Evolutionary conservation across 2,888 invertebrate species (phyloP), one percentile per base, ranked within the genome.

Genomic region (Subacronicta megacephala): DNA sequence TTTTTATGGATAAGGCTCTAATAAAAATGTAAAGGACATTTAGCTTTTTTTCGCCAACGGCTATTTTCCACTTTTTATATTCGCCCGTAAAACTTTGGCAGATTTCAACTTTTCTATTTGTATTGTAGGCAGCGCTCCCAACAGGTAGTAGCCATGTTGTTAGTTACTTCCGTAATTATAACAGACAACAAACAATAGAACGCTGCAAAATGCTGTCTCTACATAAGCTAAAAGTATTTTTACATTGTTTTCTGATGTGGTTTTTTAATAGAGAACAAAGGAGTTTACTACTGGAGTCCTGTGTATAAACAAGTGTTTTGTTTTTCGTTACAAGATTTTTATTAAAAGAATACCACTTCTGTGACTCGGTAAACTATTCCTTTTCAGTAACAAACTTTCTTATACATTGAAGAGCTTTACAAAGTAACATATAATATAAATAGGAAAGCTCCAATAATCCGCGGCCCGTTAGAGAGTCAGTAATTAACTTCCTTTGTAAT

Each of bases 61-160:
- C 46, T 56, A 61, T 61, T 47, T 65, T 64, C 26, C 51, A 41
- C 47, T 40, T 53, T 69, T 62, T 56, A 56, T 62, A 56, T 43
- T 56, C 17, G 31, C 42, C 45, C 37, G 52, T 58, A 47, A 49
- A 72, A 45, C 59, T 67, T 55, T 41, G 59, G 50, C 56, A 51
- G 57, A 58, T 51, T 62, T 51, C 33, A 58, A 59, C 62, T 66
- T 62, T 62, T 67, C 47, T 64, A 70, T 74, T 70, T 66, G 42
- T 72, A 46, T 62, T 68, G 50, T 57, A 54, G 43, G 52, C 53
- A 53, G 49, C 50, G 53, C 45, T 49, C 57, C 56, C 63, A 72
- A 76, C 74, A 74, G 76, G 74, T 74, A 68, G 74, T 59, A 60
- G 52, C 51, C 72, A 69, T 62, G 62, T 59, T 75, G 70, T 67